phyloP scores from a whole-genome alignment of 2,113 vertebrate species.

The Tachysurus fulvidraco region DNA sequence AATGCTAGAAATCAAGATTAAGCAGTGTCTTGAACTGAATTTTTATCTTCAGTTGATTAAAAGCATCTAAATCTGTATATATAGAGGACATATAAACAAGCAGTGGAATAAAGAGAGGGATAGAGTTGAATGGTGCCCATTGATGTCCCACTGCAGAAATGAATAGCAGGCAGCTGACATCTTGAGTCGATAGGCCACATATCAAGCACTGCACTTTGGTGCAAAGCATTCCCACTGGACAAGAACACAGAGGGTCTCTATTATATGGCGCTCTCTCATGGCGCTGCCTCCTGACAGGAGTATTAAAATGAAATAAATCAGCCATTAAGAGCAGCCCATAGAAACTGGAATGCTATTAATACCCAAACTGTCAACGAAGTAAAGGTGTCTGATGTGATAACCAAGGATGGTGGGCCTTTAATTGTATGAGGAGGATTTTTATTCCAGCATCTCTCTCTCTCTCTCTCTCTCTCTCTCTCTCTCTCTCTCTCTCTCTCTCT shows the following conservation, averaged over 20 bases:
- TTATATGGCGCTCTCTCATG: conserved; percentile 65
- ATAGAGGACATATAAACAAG: neutral
- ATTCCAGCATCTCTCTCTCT: conserved; percentile 56
- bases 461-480: conserved; percentile 51
- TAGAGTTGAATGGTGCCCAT: conserved; percentile 36
- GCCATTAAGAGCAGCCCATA: conserved; percentile 73
- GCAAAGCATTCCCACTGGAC: conserved; percentile 65
- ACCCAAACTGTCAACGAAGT: conserved; percentile 61
- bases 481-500: conserved; percentile 47
- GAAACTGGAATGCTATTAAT: conserved; percentile 79
- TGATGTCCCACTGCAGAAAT: conserved; percentile 46
- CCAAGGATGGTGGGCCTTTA: conserved; percentile 57
- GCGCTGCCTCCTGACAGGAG: conserved; percentile 75
- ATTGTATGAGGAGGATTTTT: conserved; percentile 68
- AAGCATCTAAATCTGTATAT: neutral
- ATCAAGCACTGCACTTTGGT: conserved; percentile 70
- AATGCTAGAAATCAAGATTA: neutral
- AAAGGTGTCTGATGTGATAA: conserved; percentile 62
- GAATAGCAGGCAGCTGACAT: conserved; percentile 52
- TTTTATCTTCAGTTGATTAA: neutral
- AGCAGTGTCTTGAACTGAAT: neutral
- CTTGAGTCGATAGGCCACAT: conserved; percentile 58
- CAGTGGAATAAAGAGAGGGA: conserved; percentile 1
- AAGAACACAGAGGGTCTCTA: conserved; percentile 61
- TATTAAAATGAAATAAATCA: conserved; percentile 83